Evolutionary conservation across 2,888 invertebrate genomes (phyloP), one percentile per base, ranked within the genome.

Genomic region (Nebria brevicollis): DNA sequence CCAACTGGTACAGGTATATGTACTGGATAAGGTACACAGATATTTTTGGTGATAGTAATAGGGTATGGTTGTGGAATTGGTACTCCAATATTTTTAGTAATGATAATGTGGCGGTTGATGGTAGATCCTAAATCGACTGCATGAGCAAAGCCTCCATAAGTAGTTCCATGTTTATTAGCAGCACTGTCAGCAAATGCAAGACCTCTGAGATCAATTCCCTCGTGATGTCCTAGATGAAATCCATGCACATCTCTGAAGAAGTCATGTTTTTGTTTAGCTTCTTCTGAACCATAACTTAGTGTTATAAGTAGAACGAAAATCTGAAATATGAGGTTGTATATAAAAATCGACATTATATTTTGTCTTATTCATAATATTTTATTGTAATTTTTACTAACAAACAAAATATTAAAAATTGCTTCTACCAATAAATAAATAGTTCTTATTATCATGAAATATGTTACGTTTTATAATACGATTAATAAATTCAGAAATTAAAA

Each of bases 61-160:
- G 91, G 89, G 54, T 90, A 90, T 26, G 91, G 91, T 42, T 90
- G 90, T 0, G 91, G 89, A 7, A 91, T 90, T 2, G 91, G 90
- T 1, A 91, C 89, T 74, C 89, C 84, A 42, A 88, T 86, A 72
- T 75, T 77, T 42, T 83, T 80, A 20, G 80, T 80, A 26, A 83
- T 66, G 34, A 77, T 79, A 26, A 83, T 80, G 43, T 83, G 83
- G 10, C 75, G 78, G 66, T 77, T 77, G 64, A 83, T 77, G 70
- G 85, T 73, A 20, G 84, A 74, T 3, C 86, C 86, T 15, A 86
- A 81, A 64, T 85, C 85, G 65, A 86, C 84, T 1, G 81, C 41
- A 84, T 73, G 84, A 43, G 43, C 78, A 84, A 81, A 86, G 42
- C 85, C 20, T 20, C 20, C n/a, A 72, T 72, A 72, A 25, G 15